phyloP scores from a whole-genome alignment of 2,113 vertebrate species.

The Azemiops feae region DNA sequence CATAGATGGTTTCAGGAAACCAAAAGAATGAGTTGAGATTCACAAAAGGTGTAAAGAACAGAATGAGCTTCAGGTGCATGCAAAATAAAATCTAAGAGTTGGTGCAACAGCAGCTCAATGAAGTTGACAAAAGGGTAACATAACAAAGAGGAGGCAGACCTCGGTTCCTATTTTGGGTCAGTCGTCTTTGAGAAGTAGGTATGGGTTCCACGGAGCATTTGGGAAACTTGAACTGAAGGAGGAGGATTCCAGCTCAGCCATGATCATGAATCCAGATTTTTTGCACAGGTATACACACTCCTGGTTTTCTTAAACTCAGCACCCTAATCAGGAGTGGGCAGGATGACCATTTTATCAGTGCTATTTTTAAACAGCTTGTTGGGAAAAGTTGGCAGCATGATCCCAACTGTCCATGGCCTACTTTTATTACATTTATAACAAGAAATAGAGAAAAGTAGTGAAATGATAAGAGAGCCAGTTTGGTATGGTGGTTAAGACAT shows the following conservation, averaged over 20 bases:
- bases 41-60: neutral
- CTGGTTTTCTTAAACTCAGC: neutral
- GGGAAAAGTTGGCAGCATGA: neutral
- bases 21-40: neutral
- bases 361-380: neutral
- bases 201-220: neutral
- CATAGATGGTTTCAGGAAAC: neutral
- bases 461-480: neutral
- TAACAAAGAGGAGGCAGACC: neutral
- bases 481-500: neutral
- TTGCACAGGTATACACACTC: neutral
- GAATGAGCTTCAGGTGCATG: neutral
- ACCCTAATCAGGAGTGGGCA: neutral
- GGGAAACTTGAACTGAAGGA: neutral
- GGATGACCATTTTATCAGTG: neutral
- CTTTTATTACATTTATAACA: neutral
- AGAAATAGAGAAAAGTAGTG: neutral
- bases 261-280: neutral
- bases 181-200: neutral
- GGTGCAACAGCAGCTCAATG: neutral
- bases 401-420: neutral
- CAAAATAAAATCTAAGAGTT: neutral
- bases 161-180: neutral
- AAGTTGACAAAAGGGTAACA: neutral
- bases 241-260: neutral